A percentile compares a stretch with the other conserved stretches of the same genome.
These are phyloP conservation scores for Noctua janthe DNA, from an alignment of 2,888 invertebrate genomes.

Conservation along the genomic window DNA sequence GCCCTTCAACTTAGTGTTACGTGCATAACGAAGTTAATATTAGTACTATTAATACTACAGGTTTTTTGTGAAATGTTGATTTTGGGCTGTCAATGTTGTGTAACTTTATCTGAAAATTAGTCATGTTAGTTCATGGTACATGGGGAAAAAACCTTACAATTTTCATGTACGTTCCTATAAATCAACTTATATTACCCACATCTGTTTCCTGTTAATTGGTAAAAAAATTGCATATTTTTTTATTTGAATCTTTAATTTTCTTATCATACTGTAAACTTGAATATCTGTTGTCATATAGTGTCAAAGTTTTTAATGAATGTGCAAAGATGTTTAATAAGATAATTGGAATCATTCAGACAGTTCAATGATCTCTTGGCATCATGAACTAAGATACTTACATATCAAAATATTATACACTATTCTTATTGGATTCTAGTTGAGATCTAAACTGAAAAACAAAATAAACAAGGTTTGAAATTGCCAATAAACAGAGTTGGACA, in stretches of 20 bases:
- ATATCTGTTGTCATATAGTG: conserved; percentile 6
- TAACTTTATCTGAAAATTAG: conserved; percentile 18
- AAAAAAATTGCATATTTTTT: background rate
- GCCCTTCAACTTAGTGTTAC: conserved; percentile 67
- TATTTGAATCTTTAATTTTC: background rate
- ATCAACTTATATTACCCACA: background rate
- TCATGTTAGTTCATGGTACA: conserved; percentile 29
- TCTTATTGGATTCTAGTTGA: conserved; percentile 24
- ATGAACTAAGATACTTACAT: background rate
- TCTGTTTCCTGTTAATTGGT: background rate
- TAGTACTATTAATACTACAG: conserved; percentile 18
- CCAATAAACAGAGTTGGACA: background rate
- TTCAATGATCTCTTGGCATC: conserved; percentile 36
- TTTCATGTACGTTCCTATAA: background rate
- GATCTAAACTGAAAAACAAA: background rate
- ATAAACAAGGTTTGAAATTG: background rate
- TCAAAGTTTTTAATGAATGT: conserved; percentile 14
- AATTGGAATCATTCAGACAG: conserved; percentile 23
- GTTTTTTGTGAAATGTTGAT: conserved; percentile 10
- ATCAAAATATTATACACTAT: background rate
- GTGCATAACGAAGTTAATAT: conserved; percentile 37
- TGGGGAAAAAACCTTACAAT: background rate
- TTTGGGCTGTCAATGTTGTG: conserved; percentile 25
- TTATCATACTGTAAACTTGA: conserved; percentile 34
- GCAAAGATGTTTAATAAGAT: conserved; percentile 38